Percentiles rank a stretch among this genome's conserved stretches.
Conservation (phyloP, 2,113 vertebrate species). For the Oenanthe melanoleuca region DNA sequence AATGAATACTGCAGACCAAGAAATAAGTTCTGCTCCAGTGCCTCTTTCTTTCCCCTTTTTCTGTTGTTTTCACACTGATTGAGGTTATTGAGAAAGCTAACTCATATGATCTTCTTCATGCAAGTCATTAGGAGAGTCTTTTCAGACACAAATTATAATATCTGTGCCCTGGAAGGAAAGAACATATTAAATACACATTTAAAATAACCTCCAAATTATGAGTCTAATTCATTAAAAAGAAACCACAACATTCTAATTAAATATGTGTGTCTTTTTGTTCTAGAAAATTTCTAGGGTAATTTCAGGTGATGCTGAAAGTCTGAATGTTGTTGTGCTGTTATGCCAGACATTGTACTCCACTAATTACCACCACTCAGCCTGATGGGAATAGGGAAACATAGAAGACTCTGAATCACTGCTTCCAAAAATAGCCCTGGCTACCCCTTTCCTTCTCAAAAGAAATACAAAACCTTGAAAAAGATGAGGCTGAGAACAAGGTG, state of each 20-base stretch:
- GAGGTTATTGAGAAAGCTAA: slow-evolving; percentile 4
- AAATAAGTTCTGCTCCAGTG: slow-evolving; percentile 39
- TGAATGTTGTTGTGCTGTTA: neutral
- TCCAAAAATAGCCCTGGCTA: neutral
- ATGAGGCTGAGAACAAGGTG: neutral
- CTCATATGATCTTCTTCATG: neutral
- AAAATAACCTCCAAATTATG: neutral
- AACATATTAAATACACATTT: neutral
- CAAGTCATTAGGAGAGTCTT: neutral
- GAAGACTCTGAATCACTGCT: slow-evolving; percentile 16
- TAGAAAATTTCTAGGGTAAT: neutral
- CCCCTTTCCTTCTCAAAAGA: neutral
- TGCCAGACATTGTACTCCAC: neutral
- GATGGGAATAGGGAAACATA: neutral
- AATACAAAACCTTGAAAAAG: neutral
- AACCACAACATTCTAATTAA: neutral
- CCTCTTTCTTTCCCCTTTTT: neutral
- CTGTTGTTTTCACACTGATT: neutral
- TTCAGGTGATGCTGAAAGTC: neutral
- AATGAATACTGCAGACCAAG: slow-evolving; percentile 27
- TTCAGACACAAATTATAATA: neutral
- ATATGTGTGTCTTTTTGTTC: neutral
- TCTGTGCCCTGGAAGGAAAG: neutral
- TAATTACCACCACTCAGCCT: neutral
- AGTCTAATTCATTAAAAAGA: neutral